These are phyloP conservation scores for Nothoprocta pentlandii DNA, from an alignment of 2,113 vertebrate genomes.

Conservation along the genomic window DNA sequence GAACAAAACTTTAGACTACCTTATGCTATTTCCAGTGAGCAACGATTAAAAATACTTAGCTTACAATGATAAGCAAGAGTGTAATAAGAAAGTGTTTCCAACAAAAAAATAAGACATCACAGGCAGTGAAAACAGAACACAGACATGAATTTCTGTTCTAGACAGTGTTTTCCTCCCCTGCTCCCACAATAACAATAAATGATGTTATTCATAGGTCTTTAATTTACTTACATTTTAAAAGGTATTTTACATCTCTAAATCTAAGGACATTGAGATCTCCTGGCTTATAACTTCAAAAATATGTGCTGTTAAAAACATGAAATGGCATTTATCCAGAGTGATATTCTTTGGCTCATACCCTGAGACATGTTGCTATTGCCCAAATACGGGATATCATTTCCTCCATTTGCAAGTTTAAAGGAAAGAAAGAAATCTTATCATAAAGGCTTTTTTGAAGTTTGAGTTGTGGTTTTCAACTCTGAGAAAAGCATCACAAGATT, in stretches of 20 bases:
- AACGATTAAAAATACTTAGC: not conserved
- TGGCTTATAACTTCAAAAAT: not conserved
- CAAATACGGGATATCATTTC: not conserved
- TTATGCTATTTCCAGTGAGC: not conserved
- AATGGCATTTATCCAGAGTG: not conserved
- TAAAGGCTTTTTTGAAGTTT: not conserved
- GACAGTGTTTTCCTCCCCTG: not conserved
- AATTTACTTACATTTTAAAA: slow-evolving; percentile 1
- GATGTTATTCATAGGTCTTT: not conserved
- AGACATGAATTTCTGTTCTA: not conserved
- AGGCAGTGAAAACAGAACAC: not conserved
- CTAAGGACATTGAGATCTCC: not conserved
- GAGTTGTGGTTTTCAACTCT: not conserved
- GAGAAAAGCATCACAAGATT: not conserved
- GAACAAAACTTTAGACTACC: not conserved
- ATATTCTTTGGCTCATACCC: not conserved
- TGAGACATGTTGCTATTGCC: not conserved
- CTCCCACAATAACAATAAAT: not conserved
- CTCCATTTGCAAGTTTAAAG: not conserved
- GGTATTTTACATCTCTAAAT: not conserved
- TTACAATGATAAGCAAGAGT: not conserved
- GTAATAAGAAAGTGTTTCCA: not conserved
- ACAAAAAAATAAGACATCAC: not conserved
- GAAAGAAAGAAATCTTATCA: not conserved
- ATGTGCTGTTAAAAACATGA: not conserved